These are phyloP conservation scores for Coryphaenoides rupestris DNA, from an alignment of 2,113 vertebrate genomes.

Conservation along the genomic window DNA sequence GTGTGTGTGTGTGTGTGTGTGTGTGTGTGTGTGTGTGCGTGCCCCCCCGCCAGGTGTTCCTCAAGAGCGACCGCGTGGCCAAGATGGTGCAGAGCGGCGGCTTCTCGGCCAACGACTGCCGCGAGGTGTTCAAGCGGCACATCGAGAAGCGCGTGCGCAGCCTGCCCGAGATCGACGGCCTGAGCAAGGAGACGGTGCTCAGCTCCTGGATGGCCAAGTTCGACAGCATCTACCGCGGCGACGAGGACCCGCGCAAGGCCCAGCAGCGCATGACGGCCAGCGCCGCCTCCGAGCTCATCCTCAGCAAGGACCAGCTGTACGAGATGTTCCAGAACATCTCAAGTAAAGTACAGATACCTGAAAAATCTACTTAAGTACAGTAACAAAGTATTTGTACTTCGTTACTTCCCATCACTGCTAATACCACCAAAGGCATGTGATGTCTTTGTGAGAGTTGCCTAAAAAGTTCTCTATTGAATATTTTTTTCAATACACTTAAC, in stretches of 20 bases:
- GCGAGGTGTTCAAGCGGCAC: constrained; percentile 98
- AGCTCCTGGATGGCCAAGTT: constrained; percentile 99
- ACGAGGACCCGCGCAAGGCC: constrained; percentile 96
- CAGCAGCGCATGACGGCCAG: constrained; percentile 97
- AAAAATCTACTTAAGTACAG: too few species aligned
- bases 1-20: too few species aligned
- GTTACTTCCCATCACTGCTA: too few species aligned
- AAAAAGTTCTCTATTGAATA: too few species aligned
- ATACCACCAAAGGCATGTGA: too few species aligned
- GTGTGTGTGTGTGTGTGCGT: too few species aligned
- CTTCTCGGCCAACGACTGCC: constrained; percentile 90
- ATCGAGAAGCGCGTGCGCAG: constrained; percentile 98
- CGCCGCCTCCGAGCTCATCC: constrained; percentile 94
- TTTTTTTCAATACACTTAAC: too few species aligned
- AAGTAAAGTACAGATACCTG: too few species aligned
- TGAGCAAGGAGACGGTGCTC: constrained; percentile 98
- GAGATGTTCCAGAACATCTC: constrained; percentile 99
- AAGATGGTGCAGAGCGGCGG: constrained; percentile 98
- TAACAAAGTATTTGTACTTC: too few species aligned
- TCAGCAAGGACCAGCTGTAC: constrained; percentile 98
- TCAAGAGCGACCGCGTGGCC: constrained; percentile 95
- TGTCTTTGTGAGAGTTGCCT: too few species aligned
- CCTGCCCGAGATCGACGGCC: constrained; percentile 93
- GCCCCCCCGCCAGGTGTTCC: constrained; percentile 81
- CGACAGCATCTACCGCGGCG: constrained; percentile 95